Evolutionary conservation across 37 sponge, comb jelly and placozoan genomes (phyloP).

Genomic region (Sycon ciliatum): DNA sequence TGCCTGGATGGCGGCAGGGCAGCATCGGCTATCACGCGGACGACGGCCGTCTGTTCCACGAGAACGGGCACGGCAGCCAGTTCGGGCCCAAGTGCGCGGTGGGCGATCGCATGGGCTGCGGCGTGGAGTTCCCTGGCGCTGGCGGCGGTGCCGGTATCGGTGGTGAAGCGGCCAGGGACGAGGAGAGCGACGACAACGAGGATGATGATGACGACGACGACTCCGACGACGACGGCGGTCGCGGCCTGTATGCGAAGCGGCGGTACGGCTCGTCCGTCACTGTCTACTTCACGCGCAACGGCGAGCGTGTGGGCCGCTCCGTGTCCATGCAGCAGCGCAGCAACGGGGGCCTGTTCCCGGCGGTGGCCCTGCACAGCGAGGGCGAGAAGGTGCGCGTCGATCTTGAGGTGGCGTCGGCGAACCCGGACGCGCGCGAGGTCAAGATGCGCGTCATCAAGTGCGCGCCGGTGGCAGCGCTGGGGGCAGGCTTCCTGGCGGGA

Average conservation of each 20-base stretch:
- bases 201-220: conserved; percentile 27
- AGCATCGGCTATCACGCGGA: conserved; percentile 79
- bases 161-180: not conserved
- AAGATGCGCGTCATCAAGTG: too few species aligned
- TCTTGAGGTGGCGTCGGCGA: not conserved
- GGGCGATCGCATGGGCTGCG: conserved; percentile 72
- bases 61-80: conserved; percentile 45
- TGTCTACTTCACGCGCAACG: conserved; percentile 82
- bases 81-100: conserved; percentile 54
- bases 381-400: conserved; percentile 47
- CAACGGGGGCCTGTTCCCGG: conserved; percentile 61
- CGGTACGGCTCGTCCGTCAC: not conserved
- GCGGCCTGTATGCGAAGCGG: not conserved
- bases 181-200: conserved; percentile 12
- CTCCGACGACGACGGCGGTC: conserved; percentile 22
- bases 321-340: conserved; percentile 49
- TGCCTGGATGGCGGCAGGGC: too few species aligned
- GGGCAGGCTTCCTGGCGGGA: too few species aligned
- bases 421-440: too few species aligned
- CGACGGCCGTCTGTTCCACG: conserved; percentile 52
- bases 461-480: too few species aligned
- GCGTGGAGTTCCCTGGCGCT: conserved; percentile 40
- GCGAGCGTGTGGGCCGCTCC: conserved; percentile 36
- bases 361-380: conserved; percentile 64
- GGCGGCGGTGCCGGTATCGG: conserved; percentile 19